Conservation (phyloP, 2,888 invertebrate species). For the Drosophila tanythrix region DNA sequence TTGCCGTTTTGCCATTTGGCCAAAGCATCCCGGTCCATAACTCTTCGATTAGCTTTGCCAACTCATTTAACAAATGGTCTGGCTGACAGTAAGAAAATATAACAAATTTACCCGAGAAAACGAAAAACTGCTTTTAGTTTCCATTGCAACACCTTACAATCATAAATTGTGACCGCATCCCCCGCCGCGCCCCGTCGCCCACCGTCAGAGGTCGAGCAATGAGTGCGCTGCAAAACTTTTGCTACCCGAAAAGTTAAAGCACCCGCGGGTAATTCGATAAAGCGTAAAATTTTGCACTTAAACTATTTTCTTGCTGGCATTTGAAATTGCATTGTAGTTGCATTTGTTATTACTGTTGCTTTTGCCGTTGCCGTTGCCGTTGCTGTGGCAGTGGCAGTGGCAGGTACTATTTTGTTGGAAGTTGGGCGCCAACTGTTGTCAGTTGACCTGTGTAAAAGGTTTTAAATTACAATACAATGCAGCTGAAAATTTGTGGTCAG, state of each 20-base stretch:
- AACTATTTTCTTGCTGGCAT: slow-evolving; percentile 75
- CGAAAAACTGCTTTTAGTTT: slow-evolving; percentile 59
- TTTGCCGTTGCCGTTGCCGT: slow-evolving; percentile 38
- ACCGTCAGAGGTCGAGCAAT: slow-evolving; percentile 38
- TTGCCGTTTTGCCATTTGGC: slow-evolving; percentile 15
- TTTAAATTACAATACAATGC: slow-evolving; percentile 60
- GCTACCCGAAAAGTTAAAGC: slow-evolving; percentile 69
- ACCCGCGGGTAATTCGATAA: slow-evolving; percentile 84
- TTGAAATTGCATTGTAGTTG: slow-evolving; percentile 64
- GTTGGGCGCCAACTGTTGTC: slow-evolving; percentile 51
- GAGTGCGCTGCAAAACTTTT: slow-evolving; percentile 57
- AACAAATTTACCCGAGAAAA: slow-evolving; percentile 64
- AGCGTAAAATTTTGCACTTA: slow-evolving; percentile 83
- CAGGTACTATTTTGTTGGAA: neutral
- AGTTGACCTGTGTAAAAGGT: slow-evolving; percentile 64
- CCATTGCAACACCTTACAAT: slow-evolving; percentile 78
- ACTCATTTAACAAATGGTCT: slow-evolving; percentile 79
- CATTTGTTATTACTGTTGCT: slow-evolving; percentile 52
- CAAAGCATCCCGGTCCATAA: slow-evolving; percentile 49
- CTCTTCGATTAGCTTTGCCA: slow-evolving; percentile 79
- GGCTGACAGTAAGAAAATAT: slow-evolving; percentile 75
- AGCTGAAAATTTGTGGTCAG: slow-evolving; percentile 42
- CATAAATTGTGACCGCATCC: slow-evolving; percentile 64
- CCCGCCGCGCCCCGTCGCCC: neutral
- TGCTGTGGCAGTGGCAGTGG: slow-evolving; percentile 13